Conservation (phyloP, 2,888 invertebrate genomes). For the Arctia plantaginis region DNA sequence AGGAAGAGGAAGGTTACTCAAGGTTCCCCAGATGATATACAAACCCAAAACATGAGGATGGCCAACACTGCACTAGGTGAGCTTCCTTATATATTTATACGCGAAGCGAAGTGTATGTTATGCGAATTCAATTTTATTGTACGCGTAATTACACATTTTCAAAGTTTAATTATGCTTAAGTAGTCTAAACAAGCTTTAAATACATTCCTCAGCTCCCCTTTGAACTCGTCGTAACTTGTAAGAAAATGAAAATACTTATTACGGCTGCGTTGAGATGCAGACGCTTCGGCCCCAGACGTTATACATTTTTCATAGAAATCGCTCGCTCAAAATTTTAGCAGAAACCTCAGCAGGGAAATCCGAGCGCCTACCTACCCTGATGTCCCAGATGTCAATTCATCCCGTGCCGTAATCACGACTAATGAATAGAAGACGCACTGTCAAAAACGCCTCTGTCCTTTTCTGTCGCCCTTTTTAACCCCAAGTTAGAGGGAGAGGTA, state of each 20-base stretch:
- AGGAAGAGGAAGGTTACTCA: slow-evolving; percentile 91
- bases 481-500: slow-evolving; percentile 69
- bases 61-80: slow-evolving; percentile 90
- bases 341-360: slow-evolving; percentile 79
- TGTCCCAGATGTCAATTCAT: slow-evolving; percentile 85
- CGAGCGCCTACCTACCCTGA: slow-evolving; percentile 75
- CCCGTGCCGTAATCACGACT: slow-evolving; percentile 81
- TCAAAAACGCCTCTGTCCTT: slow-evolving; percentile 71
- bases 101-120: slow-evolving; percentile 48
- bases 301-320: slow-evolving; percentile 71
- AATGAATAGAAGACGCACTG: slow-evolving; percentile 81
- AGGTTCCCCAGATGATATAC: slow-evolving; percentile 87
- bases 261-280: slow-evolving; percentile 34
- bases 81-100: slow-evolving; percentile 47
- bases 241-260: slow-evolving; percentile 38
- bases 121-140: slow-evolving; percentile 56
- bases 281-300: slow-evolving; percentile 47
- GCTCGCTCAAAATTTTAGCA: slow-evolving; percentile 76
- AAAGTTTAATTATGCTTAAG: slow-evolving; percentile 41
- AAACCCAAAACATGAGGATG: slow-evolving; percentile 89
- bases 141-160: slow-evolving; percentile 41
- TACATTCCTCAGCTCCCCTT: slow-evolving; percentile 33
- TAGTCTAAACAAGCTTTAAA: slow-evolving; percentile 39
- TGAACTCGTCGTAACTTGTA: slow-evolving; percentile 44
- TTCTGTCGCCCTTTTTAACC: slow-evolving; percentile 58